Conservation (phyloP, 2,113 vertebrate species). For the Ictidomys tridecemlineatus region DNA sequence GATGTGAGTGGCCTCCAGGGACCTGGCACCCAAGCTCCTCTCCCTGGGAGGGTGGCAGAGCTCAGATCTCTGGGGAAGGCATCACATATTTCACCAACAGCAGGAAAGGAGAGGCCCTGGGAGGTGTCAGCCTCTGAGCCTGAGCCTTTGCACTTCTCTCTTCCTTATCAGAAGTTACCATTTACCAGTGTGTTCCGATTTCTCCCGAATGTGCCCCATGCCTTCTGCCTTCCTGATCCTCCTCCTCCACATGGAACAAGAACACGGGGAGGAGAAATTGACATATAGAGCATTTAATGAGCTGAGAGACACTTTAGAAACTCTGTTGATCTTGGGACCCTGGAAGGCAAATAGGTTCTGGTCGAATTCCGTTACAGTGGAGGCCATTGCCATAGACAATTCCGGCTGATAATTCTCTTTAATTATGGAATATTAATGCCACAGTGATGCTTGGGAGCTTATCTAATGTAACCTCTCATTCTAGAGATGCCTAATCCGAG, state of each 20-base stretch:
- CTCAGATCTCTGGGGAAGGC: background rate
- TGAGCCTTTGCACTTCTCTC: background rate
- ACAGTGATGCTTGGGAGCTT: background rate
- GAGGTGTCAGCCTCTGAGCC: background rate
- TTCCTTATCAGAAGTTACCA: background rate
- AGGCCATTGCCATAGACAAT: background rate
- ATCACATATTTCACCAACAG: slow-evolving; percentile 23
- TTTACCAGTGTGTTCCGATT: background rate
- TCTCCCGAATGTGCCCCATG: background rate
- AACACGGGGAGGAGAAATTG: background rate
- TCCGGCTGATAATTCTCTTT: background rate
- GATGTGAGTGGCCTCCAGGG: background rate
- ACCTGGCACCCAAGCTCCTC: background rate
- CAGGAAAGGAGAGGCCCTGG: background rate
- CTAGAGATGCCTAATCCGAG: background rate
- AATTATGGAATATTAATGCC: background rate
- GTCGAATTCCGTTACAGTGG: background rate
- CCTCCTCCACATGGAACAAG: background rate
- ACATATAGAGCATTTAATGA: background rate
- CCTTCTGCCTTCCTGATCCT: background rate
- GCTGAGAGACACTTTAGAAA: background rate
- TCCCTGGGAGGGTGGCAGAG: background rate
- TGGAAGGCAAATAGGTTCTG: background rate
- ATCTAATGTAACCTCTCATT: background rate
- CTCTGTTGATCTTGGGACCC: background rate